Percentiles rank a stretch among this genome's conserved stretches.
These are phyloP conservation scores for Cladopsammia gracilis DNA, from an alignment of 64 coral and sea anemone genomes.

Conservation along the genomic window DNA sequence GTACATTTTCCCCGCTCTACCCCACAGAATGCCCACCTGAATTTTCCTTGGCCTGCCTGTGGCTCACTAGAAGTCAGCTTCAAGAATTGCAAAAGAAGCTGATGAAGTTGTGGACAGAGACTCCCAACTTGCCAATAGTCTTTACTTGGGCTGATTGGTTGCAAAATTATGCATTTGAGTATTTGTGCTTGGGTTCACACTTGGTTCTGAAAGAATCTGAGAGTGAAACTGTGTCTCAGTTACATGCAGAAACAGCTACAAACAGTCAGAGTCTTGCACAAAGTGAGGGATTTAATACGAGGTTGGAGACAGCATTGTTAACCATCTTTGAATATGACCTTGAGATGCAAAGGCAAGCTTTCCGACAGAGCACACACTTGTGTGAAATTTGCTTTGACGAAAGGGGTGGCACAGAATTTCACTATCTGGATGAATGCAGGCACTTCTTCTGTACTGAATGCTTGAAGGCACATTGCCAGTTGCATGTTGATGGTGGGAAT, in stretches of 20 bases:
- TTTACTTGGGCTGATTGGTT: constrained; percentile 92
- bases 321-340: constrained; percentile 92
- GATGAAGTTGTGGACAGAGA: constrained; percentile 66
- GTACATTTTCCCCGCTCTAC: constrained; percentile 63
- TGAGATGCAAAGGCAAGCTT: constrained; percentile 73
- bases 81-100: constrained; percentile 42
- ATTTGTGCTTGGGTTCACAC: constrained; percentile 49
- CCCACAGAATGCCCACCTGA: constrained; percentile 65
- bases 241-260: neutral
- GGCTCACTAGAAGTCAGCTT: constrained; percentile 67
- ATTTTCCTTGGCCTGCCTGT: constrained; percentile 78
- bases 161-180: constrained; percentile 60
- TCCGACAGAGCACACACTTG: constrained; percentile 65
- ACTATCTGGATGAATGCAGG: constrained; percentile 83
- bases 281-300: neutral
- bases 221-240: no score
- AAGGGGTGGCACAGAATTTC: constrained; percentile 79
- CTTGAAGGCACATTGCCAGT: constrained; percentile 82
- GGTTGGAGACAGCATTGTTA: constrained; percentile 68
- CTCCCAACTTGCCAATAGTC: constrained; percentile 59
- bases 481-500: constrained; percentile 79
- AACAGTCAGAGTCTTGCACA: neutral
- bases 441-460: constrained; percentile 94
- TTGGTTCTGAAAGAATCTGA: constrained; percentile 64
- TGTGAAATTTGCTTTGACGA: constrained; percentile 97